Evolutionary conservation across 2,113 vertebrate species (phyloP), one percentile per base, ranked within the genome.

Genomic region (Jaculus jaculus): DNA sequence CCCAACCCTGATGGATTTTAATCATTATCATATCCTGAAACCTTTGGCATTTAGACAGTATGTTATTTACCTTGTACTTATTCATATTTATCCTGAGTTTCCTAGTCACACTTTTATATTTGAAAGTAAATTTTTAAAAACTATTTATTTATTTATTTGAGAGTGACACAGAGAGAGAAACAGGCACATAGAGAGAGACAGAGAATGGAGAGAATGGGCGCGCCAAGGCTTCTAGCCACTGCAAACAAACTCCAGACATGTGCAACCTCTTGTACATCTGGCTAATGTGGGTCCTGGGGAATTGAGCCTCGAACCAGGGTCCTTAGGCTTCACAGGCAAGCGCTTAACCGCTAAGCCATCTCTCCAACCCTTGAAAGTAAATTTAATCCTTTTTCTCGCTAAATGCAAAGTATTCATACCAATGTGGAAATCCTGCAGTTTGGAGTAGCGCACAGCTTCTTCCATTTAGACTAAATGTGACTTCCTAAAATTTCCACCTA

Each of bases 81-180:
- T 20, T 86, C 26, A 34, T 72, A 58, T 63, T 37, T 86, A 61
- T 69, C 68, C 75, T 89, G 83, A 80, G 26, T 81, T 89, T 93
- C 28, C 39, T 51, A 86, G 34, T 78, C 12, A 84, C 60, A 42
- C 61, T 87, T 95, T 94, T 93, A 61, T 78, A 89, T 87, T 80
- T 93, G 42, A 47, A 47, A 47, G 42, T 60, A 28, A 87, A 85
- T 90, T n/a, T 83, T n/a, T n/a, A n/a, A n/a, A n/a, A n/a, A n/a
- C n/a, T n/a, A n/a, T n/a, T n/a, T n/a, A n/a, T n/a, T n/a, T n/a
- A n/a, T n/a, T n/a, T n/a, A n/a, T n/a, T n/a, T n/a, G n/a, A n/a
- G n/a, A n/a, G n/a, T n/a, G n/a, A n/a, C n/a, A n/a, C n/a, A n/a
- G n/a, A n/a, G n/a, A n/a, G n/a, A n/a, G n/a, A n/a, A n/a, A n/a